These are phyloP conservation scores for Aricia artaxerxes DNA, from an alignment of 2,888 invertebrate species.

Conservation along the genomic window DNA sequence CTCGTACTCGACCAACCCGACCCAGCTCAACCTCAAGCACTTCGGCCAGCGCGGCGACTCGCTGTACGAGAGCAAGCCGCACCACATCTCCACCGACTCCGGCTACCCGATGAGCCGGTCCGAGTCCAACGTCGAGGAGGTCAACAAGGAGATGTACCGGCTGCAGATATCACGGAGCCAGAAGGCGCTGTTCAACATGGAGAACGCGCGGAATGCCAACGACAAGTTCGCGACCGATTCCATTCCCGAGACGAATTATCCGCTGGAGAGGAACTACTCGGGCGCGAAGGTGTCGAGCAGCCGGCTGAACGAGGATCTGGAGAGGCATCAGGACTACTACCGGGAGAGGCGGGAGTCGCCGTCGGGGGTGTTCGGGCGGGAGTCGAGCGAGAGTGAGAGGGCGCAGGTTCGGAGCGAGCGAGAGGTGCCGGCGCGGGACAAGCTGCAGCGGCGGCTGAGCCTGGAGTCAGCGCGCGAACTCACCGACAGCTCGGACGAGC, in stretches of 20 bases:
- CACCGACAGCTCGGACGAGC: conserved; percentile 86
- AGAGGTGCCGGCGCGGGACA: conserved; percentile 58
- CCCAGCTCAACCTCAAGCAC: conserved; percentile 71
- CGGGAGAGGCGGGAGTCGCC: conserved; percentile 66
- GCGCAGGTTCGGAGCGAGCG: conserved; percentile 60
- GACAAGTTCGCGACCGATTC: conserved; percentile 66
- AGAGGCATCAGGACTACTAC: conserved; percentile 68
- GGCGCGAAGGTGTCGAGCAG: conserved; percentile 72
- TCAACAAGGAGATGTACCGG: conserved; percentile 77
- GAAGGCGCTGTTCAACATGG: conserved; percentile 73
- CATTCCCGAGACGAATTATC: conserved; percentile 72
- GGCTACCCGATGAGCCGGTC: conserved; percentile 74
- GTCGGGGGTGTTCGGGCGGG: conserved; percentile 59
- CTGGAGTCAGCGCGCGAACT: conserved; percentile 86
- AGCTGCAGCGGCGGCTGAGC: conserved; percentile 83
- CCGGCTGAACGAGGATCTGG: conserved; percentile 71
- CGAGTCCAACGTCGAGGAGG: conserved; percentile 76
- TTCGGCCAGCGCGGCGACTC: conserved; percentile 74
- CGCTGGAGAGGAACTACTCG: conserved; percentile 71
- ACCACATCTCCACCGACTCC: conserved; percentile 71
- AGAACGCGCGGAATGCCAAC: conserved; percentile 67
- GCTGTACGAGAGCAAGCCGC: conserved; percentile 72
- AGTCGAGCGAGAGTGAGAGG: conserved; percentile 67
- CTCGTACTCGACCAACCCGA: conserved; percentile 75
- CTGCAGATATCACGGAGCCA: conserved; percentile 76